Evolutionary conservation across 2,113 vertebrate genomes (phyloP), one percentile per base, ranked within the genome.

Genomic region (Upupa epops): DNA sequence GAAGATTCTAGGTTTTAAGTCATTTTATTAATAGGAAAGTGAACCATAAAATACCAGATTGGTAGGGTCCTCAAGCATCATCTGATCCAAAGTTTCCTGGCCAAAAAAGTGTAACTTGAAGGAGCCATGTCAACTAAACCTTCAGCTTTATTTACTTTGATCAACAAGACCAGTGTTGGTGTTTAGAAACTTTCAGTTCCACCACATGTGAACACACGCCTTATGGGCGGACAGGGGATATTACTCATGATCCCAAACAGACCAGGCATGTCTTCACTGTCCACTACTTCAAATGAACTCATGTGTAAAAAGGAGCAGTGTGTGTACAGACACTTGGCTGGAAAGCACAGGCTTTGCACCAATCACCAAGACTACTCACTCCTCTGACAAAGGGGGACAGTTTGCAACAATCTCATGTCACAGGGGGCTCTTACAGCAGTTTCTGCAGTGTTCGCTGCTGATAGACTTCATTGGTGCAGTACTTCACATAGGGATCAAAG

Each of bases 381-480:
- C 32, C 21, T 18, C 4, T 32, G 6, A 4, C 10, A 29, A 16
- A 20, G 3, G 28, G 21, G 17, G 9, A 3, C 28, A 31, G 56
- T 37, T 14, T 11, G 48, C 54, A 74, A 42, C 15, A 42, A 49
- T 14, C 34, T 0, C 18, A 40, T n/a, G 58, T 36, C 42, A 45
- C 22, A 22, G 34, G 24, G 9, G 61, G 73, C 15, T 97, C 98
- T 98, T 97, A 99, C 99, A 99, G 75, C 52, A 99, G 94, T 83
- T 97, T 98, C 96, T 99, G 99, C 20, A 99, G 98, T 0, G 99
- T 99, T 26, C 99, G 97, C 79, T 99, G 99, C 93, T 99, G 99
- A 45, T 99, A 99, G 81, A 99, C 99, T 92, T 99, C 99, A 19
- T 99, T 99, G 70, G 98, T 99, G 97, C 99, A 99, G 96, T 99